These are phyloP conservation scores for Periophthalmus magnuspinnatus DNA, from an alignment of 2,797 vertebrate species.

Conservation along the genomic window DNA sequence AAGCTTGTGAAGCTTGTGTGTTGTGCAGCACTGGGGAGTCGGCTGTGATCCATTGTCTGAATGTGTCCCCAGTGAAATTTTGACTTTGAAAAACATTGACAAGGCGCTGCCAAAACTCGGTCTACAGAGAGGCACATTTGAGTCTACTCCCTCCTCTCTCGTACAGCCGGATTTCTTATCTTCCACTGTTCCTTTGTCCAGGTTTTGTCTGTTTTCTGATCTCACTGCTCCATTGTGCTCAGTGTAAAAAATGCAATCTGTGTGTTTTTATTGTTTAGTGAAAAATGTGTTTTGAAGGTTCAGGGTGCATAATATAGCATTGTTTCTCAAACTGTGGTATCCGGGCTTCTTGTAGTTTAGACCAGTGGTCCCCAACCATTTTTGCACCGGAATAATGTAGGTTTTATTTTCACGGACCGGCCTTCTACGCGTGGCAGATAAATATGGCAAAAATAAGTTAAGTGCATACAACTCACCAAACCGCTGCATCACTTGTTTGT, in stretches of 20 bases:
- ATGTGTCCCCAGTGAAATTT: constrained; percentile 66
- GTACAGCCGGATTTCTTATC: constrained; percentile 2
- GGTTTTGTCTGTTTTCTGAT: constrained; percentile 36
- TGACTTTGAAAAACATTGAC: constrained; percentile 70
- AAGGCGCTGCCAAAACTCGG: constrained; percentile 50
- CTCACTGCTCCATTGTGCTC: constrained; percentile 41
- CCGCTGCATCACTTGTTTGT: too few species aligned
- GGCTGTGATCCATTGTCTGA: constrained; percentile 65
- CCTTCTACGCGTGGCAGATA: too few species aligned
- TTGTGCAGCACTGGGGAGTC: constrained; percentile 58
- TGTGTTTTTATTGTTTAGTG: constrained; percentile 50
- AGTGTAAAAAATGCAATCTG: constrained; percentile 47
- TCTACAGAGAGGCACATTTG: constrained; percentile 52
- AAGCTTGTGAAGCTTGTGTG: constrained; percentile 14
- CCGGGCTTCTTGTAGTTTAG: neutral
- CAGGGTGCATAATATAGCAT: neutral
- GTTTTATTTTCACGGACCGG: too few species aligned
- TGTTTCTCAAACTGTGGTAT: neutral
- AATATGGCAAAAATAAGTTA: too few species aligned
- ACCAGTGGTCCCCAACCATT: too few species aligned
- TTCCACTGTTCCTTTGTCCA: constrained; percentile 6
- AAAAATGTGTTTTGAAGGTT: constrained; percentile 36
- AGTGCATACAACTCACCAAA: too few species aligned
- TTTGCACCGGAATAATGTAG: too few species aligned
- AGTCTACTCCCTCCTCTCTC: constrained; percentile 24